Conservation (phyloP, 2,888 invertebrate genomes). For the Coecobrya sp. region DNA sequence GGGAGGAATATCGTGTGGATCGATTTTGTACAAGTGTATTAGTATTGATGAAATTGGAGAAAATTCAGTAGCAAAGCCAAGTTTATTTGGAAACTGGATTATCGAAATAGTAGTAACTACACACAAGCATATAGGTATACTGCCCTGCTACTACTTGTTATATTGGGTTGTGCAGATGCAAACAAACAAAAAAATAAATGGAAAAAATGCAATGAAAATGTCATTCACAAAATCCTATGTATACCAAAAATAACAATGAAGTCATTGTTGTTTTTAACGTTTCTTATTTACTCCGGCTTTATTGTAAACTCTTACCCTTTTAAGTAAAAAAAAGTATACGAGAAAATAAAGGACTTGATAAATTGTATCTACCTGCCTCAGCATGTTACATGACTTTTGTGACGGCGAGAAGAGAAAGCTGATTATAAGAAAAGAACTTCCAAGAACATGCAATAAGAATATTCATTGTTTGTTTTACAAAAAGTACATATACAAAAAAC, state of each 20-base stretch:
- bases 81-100: not conserved
- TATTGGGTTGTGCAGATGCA: too few relatives aligned
- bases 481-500: not conserved
- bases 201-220: constrained; percentile 9
- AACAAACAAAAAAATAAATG: constrained; percentile 18
- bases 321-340: constrained; percentile 40
- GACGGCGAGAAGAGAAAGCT: not conserved
- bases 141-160: not conserved
- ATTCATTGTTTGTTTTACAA: constrained; percentile 39
- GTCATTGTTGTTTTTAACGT: constrained; percentile 2
- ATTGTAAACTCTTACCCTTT: not conserved
- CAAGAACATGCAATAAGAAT: constrained; percentile 42
- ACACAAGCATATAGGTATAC: not conserved
- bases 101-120: not conserved
- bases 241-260: constrained; percentile 20
- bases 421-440: not conserved
- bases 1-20: constrained; percentile 24
- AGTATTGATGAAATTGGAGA: constrained; percentile 16
- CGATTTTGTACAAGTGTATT: constrained; percentile 36
- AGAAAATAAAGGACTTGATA: not conserved
- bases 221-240: constrained; percentile 5
- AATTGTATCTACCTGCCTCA: not conserved
- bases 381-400: not conserved
- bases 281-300: not conserved
- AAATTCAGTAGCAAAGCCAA: not conserved